These are phyloP conservation scores for Psittacula echo DNA, from an alignment of 2,797 vertebrate genomes.

Conservation along the genomic window DNA sequence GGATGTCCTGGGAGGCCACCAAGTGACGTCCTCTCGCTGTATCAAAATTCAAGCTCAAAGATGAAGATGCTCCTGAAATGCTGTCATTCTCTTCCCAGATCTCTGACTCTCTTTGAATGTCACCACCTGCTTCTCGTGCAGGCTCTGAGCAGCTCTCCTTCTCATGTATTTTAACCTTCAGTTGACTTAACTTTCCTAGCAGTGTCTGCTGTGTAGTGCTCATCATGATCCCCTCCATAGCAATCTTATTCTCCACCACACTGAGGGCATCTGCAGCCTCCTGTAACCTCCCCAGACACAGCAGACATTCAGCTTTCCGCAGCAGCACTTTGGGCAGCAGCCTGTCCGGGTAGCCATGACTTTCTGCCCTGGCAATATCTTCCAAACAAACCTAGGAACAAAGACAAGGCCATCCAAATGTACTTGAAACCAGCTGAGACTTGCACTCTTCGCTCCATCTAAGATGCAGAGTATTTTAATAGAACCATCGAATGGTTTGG, in stretches of 20 bases:
- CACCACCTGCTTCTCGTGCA: not conserved
- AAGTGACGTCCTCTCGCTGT: constrained; percentile 87
- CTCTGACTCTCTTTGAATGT: not conserved
- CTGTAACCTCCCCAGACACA: constrained; percentile 68
- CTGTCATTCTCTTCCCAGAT: constrained; percentile 55
- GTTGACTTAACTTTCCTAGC: constrained; percentile 52
- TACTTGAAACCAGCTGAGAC: not conserved
- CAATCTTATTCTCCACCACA: constrained; percentile 30
- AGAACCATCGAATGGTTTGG: not conserved
- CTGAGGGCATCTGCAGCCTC: constrained; percentile 43
- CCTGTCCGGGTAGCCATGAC: constrained; percentile 84
- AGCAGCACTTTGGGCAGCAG: constrained; percentile 86
- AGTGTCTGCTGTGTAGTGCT: not conserved
- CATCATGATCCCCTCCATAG: not conserved
- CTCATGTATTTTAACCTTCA: constrained; percentile 51
- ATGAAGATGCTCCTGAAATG: constrained; percentile 69
- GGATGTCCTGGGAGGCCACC: constrained; percentile 80
- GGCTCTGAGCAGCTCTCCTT: not conserved
- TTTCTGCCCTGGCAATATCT: constrained; percentile 85
- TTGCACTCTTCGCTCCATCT: rapidly evolving
- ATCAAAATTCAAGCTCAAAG: constrained; percentile 77
- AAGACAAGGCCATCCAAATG: not conserved
- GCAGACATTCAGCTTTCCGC: constrained; percentile 83
- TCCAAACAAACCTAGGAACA: constrained; percentile 84
- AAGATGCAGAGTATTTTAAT: not conserved